Percentiles rank a stretch among this genome's conserved stretches.
Conservation (phyloP, 2,113 vertebrate genomes). For the Eulacestoma nigropectus region DNA sequence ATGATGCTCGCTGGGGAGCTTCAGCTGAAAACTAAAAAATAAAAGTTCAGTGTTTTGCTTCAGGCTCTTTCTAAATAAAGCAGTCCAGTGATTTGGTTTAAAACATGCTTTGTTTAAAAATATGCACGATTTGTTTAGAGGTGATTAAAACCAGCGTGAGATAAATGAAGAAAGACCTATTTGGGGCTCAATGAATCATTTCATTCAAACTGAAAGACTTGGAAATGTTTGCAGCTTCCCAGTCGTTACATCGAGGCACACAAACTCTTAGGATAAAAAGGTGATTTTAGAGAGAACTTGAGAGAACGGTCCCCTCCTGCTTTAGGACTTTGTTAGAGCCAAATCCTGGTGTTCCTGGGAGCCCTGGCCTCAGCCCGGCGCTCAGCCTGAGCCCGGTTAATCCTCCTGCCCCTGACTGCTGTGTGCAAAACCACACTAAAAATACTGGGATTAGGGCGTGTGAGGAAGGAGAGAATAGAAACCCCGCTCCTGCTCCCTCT, state of each 20-base stretch:
- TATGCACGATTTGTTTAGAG: neutral
- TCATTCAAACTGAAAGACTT: neutral
- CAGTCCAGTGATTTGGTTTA: neutral
- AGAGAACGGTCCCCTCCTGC: neutral
- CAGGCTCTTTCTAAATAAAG: neutral
- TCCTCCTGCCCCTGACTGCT: neutral
- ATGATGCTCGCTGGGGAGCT: accelerated
- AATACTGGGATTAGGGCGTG: neutral
- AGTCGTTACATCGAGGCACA: neutral
- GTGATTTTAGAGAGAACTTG: neutral
- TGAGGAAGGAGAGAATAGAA: neutral
- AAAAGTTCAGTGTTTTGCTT: neutral
- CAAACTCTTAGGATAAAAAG: neutral
- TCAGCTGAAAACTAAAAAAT: neutral
- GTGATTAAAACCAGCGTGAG: neutral
- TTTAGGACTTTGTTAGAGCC: neutral
- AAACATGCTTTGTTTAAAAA: neutral
- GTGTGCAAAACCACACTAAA: neutral
- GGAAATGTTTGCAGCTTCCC: neutral
- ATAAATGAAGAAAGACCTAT: neutral
- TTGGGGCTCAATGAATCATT: neutral
- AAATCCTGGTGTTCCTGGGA: neutral
- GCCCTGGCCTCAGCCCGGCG: neutral
- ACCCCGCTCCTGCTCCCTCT: neutral
- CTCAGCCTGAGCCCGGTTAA: neutral